Evolutionary conservation across 2,113 vertebrate genomes (phyloP), one percentile per base, ranked within the genome.

Genomic region (Monopterus albus): DNA sequence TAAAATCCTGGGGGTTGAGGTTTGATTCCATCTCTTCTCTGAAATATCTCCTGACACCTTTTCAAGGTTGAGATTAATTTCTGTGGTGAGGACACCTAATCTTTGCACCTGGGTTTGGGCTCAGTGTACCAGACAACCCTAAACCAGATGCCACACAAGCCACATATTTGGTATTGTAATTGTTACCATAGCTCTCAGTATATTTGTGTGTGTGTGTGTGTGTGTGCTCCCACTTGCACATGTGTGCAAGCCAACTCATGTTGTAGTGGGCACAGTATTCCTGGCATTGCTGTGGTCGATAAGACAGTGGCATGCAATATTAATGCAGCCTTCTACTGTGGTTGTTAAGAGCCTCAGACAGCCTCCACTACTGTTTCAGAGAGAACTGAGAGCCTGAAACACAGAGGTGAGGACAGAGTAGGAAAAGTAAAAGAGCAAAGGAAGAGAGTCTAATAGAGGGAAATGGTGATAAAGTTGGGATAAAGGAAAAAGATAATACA

Each of bases 221-320:
- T 70, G 21, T 60, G 17, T 46, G 43, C 53, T 23, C 73, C 18
- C 55, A 39, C 28, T 25, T 58, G 33, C 45, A 40, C 43, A 7
- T 49, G 17, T 35, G 35, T 59, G 18, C 66, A 39, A 78, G 80
- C 79, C 52, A 84, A 86, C 83, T 84, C 82, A 79, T 78, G 81
- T 85, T 77, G 79, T 82, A 79, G 75, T 71, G 65, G 66, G 71
- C 78, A 79, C 81, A 91, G 91, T 93, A 88, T 93, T 90, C 87
- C 89, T 88, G 91, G 86, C 89, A 87, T 91, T 83, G 84, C 88
- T 82, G 81, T 91, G 90, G 93, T 96, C 94, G 92, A 94, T 91
- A 90, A 92, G 68, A 94, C 93, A 94, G 89, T 87, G 63, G 91
- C 93, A 90, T 97, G 92, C 96, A 98, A 98, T 96, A 96, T 97